phyloP scores from a whole-genome alignment of 1,140 invertebrate genomes.

The Zophobas morio region DNA sequence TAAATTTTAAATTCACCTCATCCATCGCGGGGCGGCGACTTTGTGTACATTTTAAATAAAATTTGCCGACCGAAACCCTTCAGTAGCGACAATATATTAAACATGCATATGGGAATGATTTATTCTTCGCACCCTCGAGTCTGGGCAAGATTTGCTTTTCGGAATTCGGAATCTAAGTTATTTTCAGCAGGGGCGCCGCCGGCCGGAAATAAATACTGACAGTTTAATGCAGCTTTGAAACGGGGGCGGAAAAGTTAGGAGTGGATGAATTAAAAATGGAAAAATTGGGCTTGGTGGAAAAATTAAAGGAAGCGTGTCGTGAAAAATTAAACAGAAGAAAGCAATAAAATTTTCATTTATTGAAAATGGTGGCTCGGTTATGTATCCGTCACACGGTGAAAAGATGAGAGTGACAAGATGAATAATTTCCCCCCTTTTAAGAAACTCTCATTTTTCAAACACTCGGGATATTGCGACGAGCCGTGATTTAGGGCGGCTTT shows the following conservation, averaged over 20 bases:
- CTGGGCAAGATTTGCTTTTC: not conserved
- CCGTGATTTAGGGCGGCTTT: no score
- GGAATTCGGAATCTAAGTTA: not conserved
- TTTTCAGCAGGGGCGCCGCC: no score
- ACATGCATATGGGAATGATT: constrained; percentile 8
- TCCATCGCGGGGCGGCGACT: not conserved
- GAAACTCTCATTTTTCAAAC: no score
- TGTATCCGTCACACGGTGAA: no score
- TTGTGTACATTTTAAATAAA: constrained; percentile 7
- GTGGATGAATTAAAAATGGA: not conserved
- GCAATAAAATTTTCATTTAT: no score
- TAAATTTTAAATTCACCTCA: constrained; percentile 22
- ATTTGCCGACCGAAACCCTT: not conserved
- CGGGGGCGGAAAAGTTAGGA: not conserved
- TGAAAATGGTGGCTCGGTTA: no score
- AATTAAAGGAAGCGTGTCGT: no score
- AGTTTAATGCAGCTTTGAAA: not conserved
- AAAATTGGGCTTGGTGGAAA: not conserved
- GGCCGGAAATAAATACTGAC: not conserved
- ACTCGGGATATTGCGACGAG: no score
- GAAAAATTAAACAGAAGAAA: no score
- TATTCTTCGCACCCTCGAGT: constrained; percentile 3
- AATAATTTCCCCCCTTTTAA: no score
- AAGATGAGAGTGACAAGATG: no score
- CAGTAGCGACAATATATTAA: not conserved